Evolutionary conservation across 2,888 invertebrate genomes (phyloP).

Genomic region (Smittia aterrima): DNA sequence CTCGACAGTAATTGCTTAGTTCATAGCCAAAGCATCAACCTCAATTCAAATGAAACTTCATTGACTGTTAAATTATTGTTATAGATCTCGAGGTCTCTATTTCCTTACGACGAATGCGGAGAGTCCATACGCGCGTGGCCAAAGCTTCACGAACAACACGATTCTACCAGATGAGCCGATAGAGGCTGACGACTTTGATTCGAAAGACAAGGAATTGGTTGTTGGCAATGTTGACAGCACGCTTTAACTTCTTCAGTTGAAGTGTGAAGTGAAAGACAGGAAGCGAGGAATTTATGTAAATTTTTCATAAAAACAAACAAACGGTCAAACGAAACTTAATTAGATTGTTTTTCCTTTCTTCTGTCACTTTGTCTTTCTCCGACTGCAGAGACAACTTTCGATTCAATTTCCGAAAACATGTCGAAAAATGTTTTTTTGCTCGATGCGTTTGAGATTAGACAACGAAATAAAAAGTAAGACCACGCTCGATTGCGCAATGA

Average conservation of each 20-base stretch:
- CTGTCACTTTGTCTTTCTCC: not conserved
- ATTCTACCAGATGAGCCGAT: not conserved
- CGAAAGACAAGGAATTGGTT: not conserved
- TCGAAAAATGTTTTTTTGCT: too few relatives aligned
- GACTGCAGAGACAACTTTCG: conserved; percentile 5
- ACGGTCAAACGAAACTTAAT: not conserved
- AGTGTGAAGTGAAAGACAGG: not conserved
- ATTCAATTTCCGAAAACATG: not conserved
- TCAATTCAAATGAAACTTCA: too few relatives aligned
- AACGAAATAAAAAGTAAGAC: too few relatives aligned
- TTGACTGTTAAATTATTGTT: too few relatives aligned
- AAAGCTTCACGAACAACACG: conserved; percentile 28
- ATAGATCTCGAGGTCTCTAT: conserved; percentile 55
- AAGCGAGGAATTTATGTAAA: not conserved
- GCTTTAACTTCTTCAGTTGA: not conserved
- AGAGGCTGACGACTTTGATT: not conserved
- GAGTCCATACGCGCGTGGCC: conserved; percentile 55
- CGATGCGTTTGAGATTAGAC: too few relatives aligned
- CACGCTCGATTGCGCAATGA: too few relatives aligned
- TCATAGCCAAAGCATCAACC: too few relatives aligned
- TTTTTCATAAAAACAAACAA: not conserved
- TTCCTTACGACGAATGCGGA: conserved; percentile 56
- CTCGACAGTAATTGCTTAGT: too few relatives aligned
- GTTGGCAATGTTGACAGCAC: not conserved
- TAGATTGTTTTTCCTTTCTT: not conserved